Evolutionary conservation across 2,113 vertebrate species (phyloP).

Genomic region (Phylloscopus whistleri): DNA sequence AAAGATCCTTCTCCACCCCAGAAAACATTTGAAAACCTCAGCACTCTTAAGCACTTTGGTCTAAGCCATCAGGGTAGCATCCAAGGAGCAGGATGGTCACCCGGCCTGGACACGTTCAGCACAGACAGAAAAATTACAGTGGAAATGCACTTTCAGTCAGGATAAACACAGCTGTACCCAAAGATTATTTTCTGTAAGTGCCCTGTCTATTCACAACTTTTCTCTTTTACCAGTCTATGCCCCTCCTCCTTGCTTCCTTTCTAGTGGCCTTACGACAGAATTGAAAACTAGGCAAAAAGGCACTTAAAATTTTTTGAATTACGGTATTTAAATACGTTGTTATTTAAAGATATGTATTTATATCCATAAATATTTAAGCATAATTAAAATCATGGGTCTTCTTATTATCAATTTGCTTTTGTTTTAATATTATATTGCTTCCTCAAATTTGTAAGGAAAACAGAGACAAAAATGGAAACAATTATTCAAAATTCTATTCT

Average conservation of each 20-base stretch:
- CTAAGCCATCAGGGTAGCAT: not conserved
- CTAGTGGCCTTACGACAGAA: not conserved
- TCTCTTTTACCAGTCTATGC: not conserved
- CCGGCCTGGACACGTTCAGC: not conserved
- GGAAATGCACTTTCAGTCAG: not conserved
- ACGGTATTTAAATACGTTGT: not conserved
- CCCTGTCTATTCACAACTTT: not conserved
- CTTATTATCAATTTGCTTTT: not conserved
- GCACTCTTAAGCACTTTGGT: fast-evolving
- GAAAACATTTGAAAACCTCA: not conserved
- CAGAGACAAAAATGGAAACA: not conserved
- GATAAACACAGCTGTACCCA: not conserved
- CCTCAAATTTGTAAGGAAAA: not conserved
- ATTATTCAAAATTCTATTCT: not conserved
- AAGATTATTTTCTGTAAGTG: not conserved
- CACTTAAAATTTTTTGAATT: not conserved
- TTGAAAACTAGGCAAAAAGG: not conserved
- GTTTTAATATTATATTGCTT: not conserved
- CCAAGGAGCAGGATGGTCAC: not conserved
- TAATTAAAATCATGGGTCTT: not conserved
- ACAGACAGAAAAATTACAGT: not conserved
- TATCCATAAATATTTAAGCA: not conserved
- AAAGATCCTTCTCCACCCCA: not conserved
- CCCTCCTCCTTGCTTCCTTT: not conserved
- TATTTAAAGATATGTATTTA: not conserved